phyloP scores from a whole-genome alignment of 2,888 invertebrate species.

The Plebejus anna region DNA sequence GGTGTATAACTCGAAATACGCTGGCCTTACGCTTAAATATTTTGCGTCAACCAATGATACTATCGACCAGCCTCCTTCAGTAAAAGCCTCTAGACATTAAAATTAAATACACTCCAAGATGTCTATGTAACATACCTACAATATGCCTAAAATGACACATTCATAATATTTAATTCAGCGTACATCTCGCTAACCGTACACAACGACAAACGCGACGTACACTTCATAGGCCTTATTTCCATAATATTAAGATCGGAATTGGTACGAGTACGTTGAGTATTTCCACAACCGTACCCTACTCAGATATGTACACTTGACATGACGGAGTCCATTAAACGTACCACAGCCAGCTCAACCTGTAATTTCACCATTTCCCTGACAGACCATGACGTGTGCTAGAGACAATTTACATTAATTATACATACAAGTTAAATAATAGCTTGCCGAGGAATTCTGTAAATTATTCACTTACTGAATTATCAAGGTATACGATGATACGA shows the following conservation, averaged over 20 bases:
- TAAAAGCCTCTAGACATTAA: no score
- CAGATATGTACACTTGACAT: conserved; percentile 6
- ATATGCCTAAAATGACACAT: neutral
- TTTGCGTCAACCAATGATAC: no score
- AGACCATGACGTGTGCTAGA: conserved; percentile 4
- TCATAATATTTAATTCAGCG: conserved; percentile 2
- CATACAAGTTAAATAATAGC: neutral
- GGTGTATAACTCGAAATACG: no score
- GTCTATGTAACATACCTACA: neutral
- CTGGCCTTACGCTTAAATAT: no score
- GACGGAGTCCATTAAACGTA: neutral
- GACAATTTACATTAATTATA: conserved; percentile 9
- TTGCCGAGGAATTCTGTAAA: neutral
- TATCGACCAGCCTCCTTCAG: no score
- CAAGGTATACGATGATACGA: neutral
- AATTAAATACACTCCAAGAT: no score
- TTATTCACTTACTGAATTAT: neutral
- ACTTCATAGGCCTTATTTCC: neutral
- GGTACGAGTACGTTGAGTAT: neutral
- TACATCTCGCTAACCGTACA: neutral
- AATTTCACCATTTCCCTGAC: conserved; percentile 1
- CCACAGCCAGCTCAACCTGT: neutral
- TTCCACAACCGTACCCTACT: neutral
- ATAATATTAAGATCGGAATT: neutral
- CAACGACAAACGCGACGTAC: neutral